These are phyloP conservation scores for Nerophis ophidion DNA, from an alignment of 2,113 vertebrate genomes.

Conservation along the genomic window DNA sequence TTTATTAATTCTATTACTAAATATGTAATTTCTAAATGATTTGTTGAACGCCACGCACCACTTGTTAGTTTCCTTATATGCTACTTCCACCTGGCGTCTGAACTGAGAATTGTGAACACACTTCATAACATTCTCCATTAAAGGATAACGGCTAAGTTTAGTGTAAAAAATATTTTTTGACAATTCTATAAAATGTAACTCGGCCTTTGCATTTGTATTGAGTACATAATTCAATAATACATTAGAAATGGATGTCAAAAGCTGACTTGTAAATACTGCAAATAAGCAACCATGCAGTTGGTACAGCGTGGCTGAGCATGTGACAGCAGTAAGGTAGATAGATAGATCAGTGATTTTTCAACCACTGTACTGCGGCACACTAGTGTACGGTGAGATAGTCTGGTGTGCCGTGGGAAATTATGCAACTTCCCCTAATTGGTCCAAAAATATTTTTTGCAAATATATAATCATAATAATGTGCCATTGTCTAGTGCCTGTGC, in stretches of 20 bases:
- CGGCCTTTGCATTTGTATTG: no score
- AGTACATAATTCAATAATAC: conserved; percentile 37
- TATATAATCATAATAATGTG: no score
- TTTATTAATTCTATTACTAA: neutral
- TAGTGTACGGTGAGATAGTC: no score
- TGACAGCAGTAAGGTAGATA: accelerated
- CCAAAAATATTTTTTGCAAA: no score
- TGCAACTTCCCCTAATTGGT: no score
- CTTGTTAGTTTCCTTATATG: neutral
- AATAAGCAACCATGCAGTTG: no score
- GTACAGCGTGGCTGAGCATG: accelerated
- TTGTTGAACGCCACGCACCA: neutral
- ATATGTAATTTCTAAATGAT: neutral
- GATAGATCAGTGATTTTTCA: accelerated
- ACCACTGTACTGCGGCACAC: no score
- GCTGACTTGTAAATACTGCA: neutral
- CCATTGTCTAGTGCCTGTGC: no score
- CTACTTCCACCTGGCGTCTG: conserved; percentile 34
- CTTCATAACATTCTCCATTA: neutral
- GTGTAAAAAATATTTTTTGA: neutral
- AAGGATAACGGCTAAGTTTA: neutral
- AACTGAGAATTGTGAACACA: conserved; percentile 3
- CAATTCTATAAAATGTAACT: neutral
- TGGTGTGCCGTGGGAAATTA: no score
- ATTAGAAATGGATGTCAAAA: conserved; percentile 57